Base-by-base conservation (phyloP, 2,888 invertebrate species). In the Halictus ligatus region DNA sequence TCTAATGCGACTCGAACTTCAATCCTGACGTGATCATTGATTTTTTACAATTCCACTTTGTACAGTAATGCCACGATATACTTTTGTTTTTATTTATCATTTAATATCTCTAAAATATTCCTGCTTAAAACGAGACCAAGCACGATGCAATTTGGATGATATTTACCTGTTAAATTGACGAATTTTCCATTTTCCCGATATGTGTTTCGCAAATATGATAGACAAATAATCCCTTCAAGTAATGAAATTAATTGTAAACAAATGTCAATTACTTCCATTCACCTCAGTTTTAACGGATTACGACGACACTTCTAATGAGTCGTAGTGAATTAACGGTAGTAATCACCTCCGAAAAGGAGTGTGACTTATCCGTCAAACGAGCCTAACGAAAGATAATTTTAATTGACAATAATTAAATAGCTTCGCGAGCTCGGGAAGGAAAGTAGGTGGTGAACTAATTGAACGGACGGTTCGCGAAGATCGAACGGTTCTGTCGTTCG, bases 1-100 rank as follows among this genome's bases (percentile, higher is more conserved):
- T 73, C 80, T 87, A 78, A 84, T 78, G 79, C 88, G n/a, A 35
- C 21, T 8, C 10, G 7, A 18, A 18, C 67, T 67, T 40, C 29
- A 15, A 18, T 67, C 35, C 35, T 18, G 67, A 67, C 12, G 40
- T 67, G 29, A 29, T 64, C 29, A 64, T 64, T 2, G 64, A 64
- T 8, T 6, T 2, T 29, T 58, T 58, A 46, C 46, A 46, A 46
- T 46, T 46, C 46, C 46, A 46, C 13, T 46, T 46, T 46, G 1
- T 46, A 46, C 46, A n/a, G 1, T 12, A 10, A 0, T 10, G 54
- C n/a, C n/a, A 4, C n/a, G 54, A n/a, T n/a, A n/a, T 3, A 4
- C 10, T 54, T 54, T n/a, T 0, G 0, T 54, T n/a, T n/a, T n/a
- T 0, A 2, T n/a, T n/a, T 54, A n/a, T 54, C 10, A 54, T 18